Base-by-base conservation (phyloP, 2,888 invertebrate species). In the Baronia brevicornis region DNA sequence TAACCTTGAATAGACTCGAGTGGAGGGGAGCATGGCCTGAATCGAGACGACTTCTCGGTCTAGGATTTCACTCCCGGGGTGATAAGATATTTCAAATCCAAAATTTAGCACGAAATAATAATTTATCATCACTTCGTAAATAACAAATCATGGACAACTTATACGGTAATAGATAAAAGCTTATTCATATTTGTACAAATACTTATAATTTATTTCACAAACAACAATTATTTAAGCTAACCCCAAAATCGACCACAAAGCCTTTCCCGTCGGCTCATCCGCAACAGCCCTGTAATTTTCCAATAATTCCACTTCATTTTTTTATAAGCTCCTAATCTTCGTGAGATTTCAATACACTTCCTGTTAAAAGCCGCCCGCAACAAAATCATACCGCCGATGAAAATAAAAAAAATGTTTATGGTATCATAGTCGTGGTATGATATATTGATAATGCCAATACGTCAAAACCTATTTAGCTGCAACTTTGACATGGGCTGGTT, bases 271-370 rank as follows among this genome's bases (percentile, higher is more conserved):
- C 60, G 59, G 60, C 51, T 46, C 49, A 48, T 59, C 55, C 51
- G 48, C 46, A 61, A 54, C 53, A 60, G 60, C 59, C 62, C 63
- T 70, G 66, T 74, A 75, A 77, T 77, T 74, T 70, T 60, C 71
- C 69, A 66, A 70, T 78, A 74, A 74, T 69, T 61, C 75, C 73
- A 77, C 75, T 74, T 65, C 58, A 74, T 57, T 66, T 74, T 74
- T 71, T 78, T 69, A 52, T 59, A 60, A 69, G 60, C 59, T 46
- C 34, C 38, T 70, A 73, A 80, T 78, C 77, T 62, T 49, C 74
- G 80, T 80, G 80, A 60, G 80, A 82, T 69, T 68, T 71, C 70
- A 71, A 78, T 72, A 62, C 54, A 52, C 56, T 77, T 74, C 75
- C 74, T 73, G 68, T 65, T 59, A 64, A 65, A 72, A 57, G 54